A percentile compares a stretch with the other conserved stretches of the same genome.
phyloP scores from a whole-genome alignment of 2,888 invertebrate species.

The Hyposoter dolosus region DNA sequence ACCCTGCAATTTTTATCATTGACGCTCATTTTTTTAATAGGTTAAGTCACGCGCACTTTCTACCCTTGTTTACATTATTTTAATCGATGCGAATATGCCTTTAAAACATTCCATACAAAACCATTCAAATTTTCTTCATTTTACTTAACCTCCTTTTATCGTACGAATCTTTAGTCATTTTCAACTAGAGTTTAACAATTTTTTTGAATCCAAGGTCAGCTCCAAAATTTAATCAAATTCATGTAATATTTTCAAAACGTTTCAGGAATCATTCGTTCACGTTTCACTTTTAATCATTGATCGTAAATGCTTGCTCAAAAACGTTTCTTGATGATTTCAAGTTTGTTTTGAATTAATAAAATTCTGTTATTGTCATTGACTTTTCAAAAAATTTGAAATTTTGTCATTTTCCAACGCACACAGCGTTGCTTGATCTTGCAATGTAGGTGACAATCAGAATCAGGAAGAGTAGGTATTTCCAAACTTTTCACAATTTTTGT shows the following conservation, averaged over 20 bases:
- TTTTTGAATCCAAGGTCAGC: background rate
- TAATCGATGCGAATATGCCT: background rate
- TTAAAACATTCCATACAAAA: background rate
- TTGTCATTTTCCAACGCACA: background rate
- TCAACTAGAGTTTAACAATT: background rate
- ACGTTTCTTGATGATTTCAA: background rate
- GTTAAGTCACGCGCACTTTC: conserved; percentile 46
- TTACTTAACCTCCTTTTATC: background rate
- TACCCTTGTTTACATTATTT: conserved; percentile 59
- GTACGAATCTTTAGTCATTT: background rate
- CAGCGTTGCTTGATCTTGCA: background rate
- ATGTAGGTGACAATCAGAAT: background rate
- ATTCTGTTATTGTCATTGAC: too few species aligned
- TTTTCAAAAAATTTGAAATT: background rate
- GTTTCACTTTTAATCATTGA: background rate
- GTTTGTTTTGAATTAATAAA: background rate
- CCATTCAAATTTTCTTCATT: background rate
- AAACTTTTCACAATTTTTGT: background rate
- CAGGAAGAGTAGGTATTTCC: background rate
- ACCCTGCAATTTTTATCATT: background rate
- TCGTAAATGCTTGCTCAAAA: background rate
- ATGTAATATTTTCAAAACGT: background rate
- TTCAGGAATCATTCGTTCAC: background rate
- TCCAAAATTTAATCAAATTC: background rate
- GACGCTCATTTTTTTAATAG: conserved; percentile 35